These are phyloP conservation scores for Percina caprodes DNA, from an alignment of 2,113 vertebrate genomes.

Conservation along the genomic window DNA sequence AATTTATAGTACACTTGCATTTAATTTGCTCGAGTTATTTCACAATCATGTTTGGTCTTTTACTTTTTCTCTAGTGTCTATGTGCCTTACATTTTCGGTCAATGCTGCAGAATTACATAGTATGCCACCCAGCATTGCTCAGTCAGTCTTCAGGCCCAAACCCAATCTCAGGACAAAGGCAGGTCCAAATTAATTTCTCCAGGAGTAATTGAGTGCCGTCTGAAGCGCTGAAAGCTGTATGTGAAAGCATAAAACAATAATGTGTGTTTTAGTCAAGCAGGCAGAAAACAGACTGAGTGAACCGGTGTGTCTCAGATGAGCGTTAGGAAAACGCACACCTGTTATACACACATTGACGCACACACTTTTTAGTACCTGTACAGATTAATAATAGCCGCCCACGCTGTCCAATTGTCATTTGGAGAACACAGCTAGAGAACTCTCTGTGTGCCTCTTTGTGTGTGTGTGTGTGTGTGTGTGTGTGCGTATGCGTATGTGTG, in stretches of 20 bases:
- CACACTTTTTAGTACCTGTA: slow-evolving; percentile 42
- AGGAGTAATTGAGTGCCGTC: background rate
- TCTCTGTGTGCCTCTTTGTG: background rate
- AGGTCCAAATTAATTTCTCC: slow-evolving; percentile 1
- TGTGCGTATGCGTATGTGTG: background rate
- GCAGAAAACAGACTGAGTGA: slow-evolving; percentile 13
- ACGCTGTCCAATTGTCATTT: slow-evolving; percentile 35
- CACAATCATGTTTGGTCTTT: background rate
- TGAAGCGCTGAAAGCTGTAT: slow-evolving; percentile 4
- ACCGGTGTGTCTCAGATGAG: slow-evolving; percentile 16
- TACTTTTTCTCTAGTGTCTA: background rate
- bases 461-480: background rate
- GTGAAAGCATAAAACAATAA: slow-evolving; percentile 30
- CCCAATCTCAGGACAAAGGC: background rate
- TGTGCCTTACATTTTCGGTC: background rate
- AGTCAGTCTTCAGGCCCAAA: background rate
- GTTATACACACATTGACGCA: slow-evolving; percentile 10
- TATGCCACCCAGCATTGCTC: background rate
- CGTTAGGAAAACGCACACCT: slow-evolving; percentile 26
- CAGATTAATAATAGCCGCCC: slow-evolving; percentile 67
- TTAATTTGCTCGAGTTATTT: background rate
- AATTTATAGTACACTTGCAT: background rate
- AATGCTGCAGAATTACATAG: background rate
- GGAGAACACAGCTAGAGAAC: slow-evolving; percentile 17
- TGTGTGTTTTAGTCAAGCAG: slow-evolving; percentile 20